phyloP scores from a whole-genome alignment of 2,113 vertebrate genomes.

The Prinia subflava region DNA sequence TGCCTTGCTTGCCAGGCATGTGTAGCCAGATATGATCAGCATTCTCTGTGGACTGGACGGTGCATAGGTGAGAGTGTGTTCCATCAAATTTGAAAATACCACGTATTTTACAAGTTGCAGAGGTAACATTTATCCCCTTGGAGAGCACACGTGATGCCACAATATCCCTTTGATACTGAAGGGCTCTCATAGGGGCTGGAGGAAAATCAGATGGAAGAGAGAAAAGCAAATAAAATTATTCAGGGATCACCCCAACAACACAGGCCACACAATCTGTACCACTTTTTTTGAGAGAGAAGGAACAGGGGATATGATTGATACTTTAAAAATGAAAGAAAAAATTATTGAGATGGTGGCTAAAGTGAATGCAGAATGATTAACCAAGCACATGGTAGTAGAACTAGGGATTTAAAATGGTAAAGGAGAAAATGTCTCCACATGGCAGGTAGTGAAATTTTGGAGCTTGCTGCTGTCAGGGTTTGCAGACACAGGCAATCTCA shows the following conservation, averaged over 20 bases:
- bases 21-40: slow-evolving; percentile 90
- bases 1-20: slow-evolving; percentile 86
- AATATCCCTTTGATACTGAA: neutral
- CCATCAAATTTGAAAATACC: neutral
- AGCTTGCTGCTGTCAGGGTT: neutral
- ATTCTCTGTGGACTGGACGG: slow-evolving; percentile 88
- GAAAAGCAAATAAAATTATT: neutral
- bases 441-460: neutral
- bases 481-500: neutral
- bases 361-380: neutral
- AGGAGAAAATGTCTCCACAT: neutral
- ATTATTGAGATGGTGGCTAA: neutral
- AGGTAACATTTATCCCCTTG: neutral
- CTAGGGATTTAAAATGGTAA: neutral
- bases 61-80: slow-evolving; percentile 81
- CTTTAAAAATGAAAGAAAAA: neutral
- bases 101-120: neutral
- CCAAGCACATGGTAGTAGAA: neutral
- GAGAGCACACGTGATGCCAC: neutral
- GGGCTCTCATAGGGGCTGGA: neutral
- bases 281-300: neutral
- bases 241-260: neutral
- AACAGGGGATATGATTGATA: neutral
- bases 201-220: neutral
- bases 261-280: neutral